Conservation (phyloP, 2,888 invertebrate species). For the Elegia similella region DNA sequence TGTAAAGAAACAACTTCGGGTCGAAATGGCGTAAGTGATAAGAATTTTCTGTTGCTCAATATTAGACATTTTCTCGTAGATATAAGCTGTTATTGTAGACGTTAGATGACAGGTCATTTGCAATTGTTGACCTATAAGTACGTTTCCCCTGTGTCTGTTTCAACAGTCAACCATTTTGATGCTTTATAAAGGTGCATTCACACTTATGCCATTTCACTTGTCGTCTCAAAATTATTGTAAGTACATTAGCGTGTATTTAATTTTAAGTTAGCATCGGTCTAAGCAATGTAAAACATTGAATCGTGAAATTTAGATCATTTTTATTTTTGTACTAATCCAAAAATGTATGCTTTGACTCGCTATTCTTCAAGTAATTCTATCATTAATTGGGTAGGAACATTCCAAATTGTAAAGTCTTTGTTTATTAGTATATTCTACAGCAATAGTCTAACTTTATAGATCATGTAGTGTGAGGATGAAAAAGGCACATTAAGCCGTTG, state of each 20-base stretch:
- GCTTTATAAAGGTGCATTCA: slow-evolving; percentile 1
- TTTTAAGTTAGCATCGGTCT: slow-evolving; percentile 36
- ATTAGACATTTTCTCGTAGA: background rate
- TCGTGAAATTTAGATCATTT: slow-evolving; percentile 29
- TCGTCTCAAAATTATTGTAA: slow-evolving; percentile 30
- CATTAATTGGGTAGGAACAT: slow-evolving; percentile 11
- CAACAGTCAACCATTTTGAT: background rate
- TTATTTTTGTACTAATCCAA: slow-evolving; percentile 47
- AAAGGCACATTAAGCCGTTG: too few relatives aligned
- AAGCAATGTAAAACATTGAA: slow-evolving; percentile 56
- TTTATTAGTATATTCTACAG: background rate
- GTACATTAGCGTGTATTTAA: slow-evolving; percentile 43
- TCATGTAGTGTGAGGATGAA: too few relatives aligned
- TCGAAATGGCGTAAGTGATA: slow-evolving; percentile 3
- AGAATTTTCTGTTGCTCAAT: slow-evolving; percentile 1
- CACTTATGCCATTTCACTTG: slow-evolving; percentile 18
- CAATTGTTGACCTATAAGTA: too few relatives aligned
- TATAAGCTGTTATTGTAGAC: too few relatives aligned
- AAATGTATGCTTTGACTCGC: slow-evolving; percentile 31
- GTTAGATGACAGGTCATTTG: too few relatives aligned
- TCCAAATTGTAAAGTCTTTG: slow-evolving; percentile 8
- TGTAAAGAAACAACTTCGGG: background rate
- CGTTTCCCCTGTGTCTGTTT: too few relatives aligned
- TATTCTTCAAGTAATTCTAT: slow-evolving; percentile 41
- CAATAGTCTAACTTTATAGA: background rate